Evolutionary conservation across 2,888 invertebrate genomes (phyloP), one percentile per base, ranked within the genome.

Genomic region (Panorpa germanica): DNA sequence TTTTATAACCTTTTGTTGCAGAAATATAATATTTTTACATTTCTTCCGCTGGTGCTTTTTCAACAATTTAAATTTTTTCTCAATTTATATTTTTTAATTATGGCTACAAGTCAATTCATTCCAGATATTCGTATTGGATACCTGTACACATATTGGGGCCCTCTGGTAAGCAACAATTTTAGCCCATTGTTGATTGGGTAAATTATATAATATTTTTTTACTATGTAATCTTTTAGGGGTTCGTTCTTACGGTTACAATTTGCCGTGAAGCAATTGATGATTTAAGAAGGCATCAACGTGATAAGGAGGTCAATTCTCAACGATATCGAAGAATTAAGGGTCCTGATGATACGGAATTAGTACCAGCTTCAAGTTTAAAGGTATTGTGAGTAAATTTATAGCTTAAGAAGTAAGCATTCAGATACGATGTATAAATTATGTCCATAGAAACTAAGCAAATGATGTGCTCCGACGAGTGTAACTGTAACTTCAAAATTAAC

Each of bases 51-150:
- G 57, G 95, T 98, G 35, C 65, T 98, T 37, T 98, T 78, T 59
- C 91, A 99, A 57, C 98, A 99, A 59, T 99, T 99, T 61, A 82
- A 90, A 45, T 96, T 95, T 59, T 99, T 99, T 57, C 65, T 99
- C 40, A 99, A 99, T 59, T 58, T 99, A 34, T 98, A 95, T 54
- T 99, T 99, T 58, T 63, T 99, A 40, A 66, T 96, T 34, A 96
- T 98, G 96, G 96, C 98, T 0, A 63, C 82, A 31, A 91, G 91
- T 46, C 98, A 99, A 59, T 95, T 99, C 57, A 85, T 99, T 49
- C 90, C 93, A 14, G 88, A 86, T 45, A 80, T 98, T 40, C 67
- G 86, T 42, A 90, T 99, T 45, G 96, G 98, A 3, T 93, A 91
- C 51, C 68, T 96, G 25, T 98, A 96, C 54, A 99, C 98, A 1